These are phyloP conservation scores for Rhea americana DNA, from an alignment of 2,113 vertebrate genomes.

Conservation along the genomic window DNA sequence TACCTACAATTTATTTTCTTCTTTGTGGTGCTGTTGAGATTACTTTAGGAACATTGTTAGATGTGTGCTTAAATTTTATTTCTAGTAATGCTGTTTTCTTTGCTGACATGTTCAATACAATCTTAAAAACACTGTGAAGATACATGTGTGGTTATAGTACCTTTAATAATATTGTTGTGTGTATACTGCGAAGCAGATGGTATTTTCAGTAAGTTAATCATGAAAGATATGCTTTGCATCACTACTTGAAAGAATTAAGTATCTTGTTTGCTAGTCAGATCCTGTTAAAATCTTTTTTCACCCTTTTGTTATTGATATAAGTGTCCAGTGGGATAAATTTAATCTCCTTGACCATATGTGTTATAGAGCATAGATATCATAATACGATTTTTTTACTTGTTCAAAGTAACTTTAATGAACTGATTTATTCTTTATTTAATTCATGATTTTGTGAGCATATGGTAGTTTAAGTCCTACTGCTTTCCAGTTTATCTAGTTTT, in stretches of 20 bases:
- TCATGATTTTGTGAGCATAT: not conserved
- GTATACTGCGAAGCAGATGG: not conserved
- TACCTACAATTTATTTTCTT: not conserved
- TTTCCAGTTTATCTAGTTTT: not conserved
- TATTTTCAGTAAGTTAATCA: conserved; percentile 28
- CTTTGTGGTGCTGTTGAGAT: not conserved
- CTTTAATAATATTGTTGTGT: not conserved
- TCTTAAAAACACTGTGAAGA: not conserved
- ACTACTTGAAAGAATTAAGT: conserved; percentile 19
- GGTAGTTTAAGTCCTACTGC: not conserved
- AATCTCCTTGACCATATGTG: not conserved
- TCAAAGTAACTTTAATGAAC: not conserved
- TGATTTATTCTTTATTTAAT: not conserved
- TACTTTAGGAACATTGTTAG: not conserved
- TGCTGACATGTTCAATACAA: not conserved
- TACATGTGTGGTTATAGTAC: not conserved
- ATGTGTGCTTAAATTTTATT: not conserved
- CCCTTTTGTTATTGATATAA: not conserved
- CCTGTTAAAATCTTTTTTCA: not conserved
- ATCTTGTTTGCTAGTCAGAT: conserved; percentile 23
- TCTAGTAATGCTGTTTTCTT: not conserved
- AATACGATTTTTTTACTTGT: not conserved
- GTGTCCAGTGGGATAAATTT: not conserved
- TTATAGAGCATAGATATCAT: not conserved
- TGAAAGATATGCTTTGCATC: not conserved